Evolutionary conservation across 2,113 vertebrate genomes (phyloP), one percentile per base, ranked within the genome.

Genomic region (Coryphaenoides rupestris): DNA sequence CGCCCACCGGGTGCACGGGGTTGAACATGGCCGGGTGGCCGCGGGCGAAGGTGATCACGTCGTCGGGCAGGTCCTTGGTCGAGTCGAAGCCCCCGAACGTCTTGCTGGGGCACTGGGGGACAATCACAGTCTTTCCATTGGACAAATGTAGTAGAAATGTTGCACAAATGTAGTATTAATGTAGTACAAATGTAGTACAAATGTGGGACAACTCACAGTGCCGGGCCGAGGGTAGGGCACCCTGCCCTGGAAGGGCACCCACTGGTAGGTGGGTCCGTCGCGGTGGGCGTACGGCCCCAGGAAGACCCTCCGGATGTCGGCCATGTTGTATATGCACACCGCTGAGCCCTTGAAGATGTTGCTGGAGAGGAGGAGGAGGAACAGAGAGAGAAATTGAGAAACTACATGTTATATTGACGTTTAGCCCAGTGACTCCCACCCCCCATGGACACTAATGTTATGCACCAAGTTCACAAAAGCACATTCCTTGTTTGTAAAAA

Each of bases 321-420:
- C 92, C 95, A 99, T 97, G 86, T 93, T 99, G 73, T 97, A 99
- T 92, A 98, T 94, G 3, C 96, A 99, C 65, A 99, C 95, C 0
- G 96, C 96, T 1, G 96, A 98, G 2, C 96, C 96, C 79, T 94
- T 97, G 82, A 98, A 99, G 83, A 99, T 96, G 81, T 98, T 99
- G 79, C 96, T 99, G 77, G 52, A 80, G 59, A 66, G 45, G 56
- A 14, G 55, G 21, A 61, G 21, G 33, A 26, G 17, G 6, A 2
- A 19, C 16, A 58, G 21, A 17, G 55, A 6, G 23, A 45, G n/a
- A 26, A n/a, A 9, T 10, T 21, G 53, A 4, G 26, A 16, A 19
- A 19, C n/a, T n/a, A n/a, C n/a, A n/a, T n/a, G n/a, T n/a, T n/a
- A n/a, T n/a, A n/a, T n/a, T n/a, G n/a, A n/a, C n/a, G n/a, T n/a